Evolutionary conservation across 1,140 invertebrate species (phyloP), one percentile per base, ranked within the genome.

Genomic region (Cydia strobilella): DNA sequence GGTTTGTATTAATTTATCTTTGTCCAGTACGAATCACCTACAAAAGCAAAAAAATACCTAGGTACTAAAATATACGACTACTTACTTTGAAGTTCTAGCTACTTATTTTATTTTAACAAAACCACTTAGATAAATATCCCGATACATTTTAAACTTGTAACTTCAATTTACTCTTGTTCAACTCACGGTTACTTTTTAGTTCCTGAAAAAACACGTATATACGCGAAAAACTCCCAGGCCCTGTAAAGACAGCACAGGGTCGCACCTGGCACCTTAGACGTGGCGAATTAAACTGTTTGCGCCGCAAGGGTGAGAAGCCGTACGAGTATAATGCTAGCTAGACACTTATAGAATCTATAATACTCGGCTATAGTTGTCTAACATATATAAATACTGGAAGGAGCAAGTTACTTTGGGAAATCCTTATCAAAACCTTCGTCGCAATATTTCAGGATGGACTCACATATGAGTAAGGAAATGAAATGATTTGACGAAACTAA

Each of bases 221-320:
- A 12, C 48, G 48, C 48, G 13, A n/a, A 59, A 59, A 20, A 59
- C 54, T 54, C 51, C n/a, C 18, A 7, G n/a, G n/a, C 18, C 4
- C 35, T 59, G 51, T 59, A 20, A 59, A 59, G 18, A 59, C 20
- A 12, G 54, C 20, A 23, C 54, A 12, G 54, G 9, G 7, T 59
- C 54, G 20, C 54, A 59, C 54, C 54, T 59, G 31, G n/a, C 31
- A 35, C 65, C 65, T 69, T 18, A 66, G 66, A n/a, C 63, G 74
- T 39, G 71, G 23, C 12, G 39, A 59, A 59, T 25, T 69, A 35
- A 39, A 69, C 65, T 69, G 31, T 39, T 39, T 42, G 25, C 71
- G 42, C 59, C 51, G 12, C 31, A 20, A 27, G 75, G 25, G 75
- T 42, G 75, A 45, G 79, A 80, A 80, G 74, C 79, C 79, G 23